Base-by-base conservation (phyloP, 2,113 vertebrate genomes). In the Pelecanus crispus region DNA sequence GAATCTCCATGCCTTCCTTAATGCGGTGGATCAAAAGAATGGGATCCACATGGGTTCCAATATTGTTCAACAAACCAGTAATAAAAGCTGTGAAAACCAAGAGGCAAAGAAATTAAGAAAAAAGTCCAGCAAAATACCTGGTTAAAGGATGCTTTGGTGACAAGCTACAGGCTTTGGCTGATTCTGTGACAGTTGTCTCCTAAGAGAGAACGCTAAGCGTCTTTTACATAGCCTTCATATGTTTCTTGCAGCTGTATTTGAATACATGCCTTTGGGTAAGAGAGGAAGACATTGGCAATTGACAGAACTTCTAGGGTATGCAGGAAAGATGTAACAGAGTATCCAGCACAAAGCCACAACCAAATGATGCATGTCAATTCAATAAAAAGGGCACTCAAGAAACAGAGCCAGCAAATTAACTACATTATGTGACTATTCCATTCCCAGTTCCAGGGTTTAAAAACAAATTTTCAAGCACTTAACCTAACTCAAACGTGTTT, bases 1-100 rank as follows among this genome's bases (percentile, higher is more conserved):
- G 99, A 97, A 99, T 99, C 97, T 99, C 99, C 99, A 99, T 99
- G 92, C 99, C 99, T 97, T 99, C 99, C 95, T 99, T 99, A 92
- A 99, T 99, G 65, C 99, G 99, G 63, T 99, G 98, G 93, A 99
- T 99, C 92, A 99, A 97, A 40, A 99, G 98, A 95, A 99, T 99
- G 18, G 99, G 99, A 96, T 99, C 99, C 85, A 99, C 99, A 1
- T 99, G 99, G 6, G 99, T 99, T 65, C 99, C 99, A 11, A 99
- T 99, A 86, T 99, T 99, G 97, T 99, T 99, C 86, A 99, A 97
- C 68, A 99, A 98, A 44, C 99, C 99, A 7, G 99, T 99, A 97
- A 99, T 99, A 97, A 99, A 99, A 9, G 99, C 99, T 99, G 90
- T 24, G 78, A 55, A 96, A 83, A 92, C 10, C 55, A 82, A 84